Conservation (phyloP, 2,888 invertebrate genomes). For the Isotomurus palustris region DNA sequence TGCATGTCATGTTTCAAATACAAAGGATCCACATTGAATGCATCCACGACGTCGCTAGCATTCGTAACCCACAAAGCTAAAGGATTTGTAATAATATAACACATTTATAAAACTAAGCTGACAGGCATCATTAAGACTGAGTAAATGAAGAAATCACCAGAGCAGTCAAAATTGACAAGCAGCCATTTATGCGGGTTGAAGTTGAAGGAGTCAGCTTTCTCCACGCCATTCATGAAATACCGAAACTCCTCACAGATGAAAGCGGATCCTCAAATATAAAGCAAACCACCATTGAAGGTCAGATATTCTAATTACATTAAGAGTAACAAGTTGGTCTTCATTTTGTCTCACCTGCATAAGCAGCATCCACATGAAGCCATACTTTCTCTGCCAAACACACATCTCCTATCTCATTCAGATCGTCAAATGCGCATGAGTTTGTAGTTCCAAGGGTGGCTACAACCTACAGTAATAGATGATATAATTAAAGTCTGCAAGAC, state of each 20-base stretch:
- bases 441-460: slow-evolving; percentile 92
- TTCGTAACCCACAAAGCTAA: slow-evolving; percentile 61
- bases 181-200: slow-evolving; percentile 99
- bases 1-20: slow-evolving; percentile 93
- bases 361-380: slow-evolving; percentile 96
- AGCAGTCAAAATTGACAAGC: slow-evolving; percentile 98
- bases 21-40: slow-evolving; percentile 94
- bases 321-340: not conserved
- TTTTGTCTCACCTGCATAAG: slow-evolving; percentile 74
- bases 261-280: slow-evolving; percentile 60
- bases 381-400: slow-evolving; percentile 71
- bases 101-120: not conserved
- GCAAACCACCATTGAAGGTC: no score
- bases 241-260: slow-evolving; percentile 97
- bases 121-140: not conserved
- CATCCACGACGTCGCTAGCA: slow-evolving; percentile 83
- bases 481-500: not conserved
- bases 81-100: not conserved
- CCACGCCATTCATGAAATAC: slow-evolving; percentile 78
- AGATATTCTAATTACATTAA: not conserved
- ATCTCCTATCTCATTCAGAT: slow-evolving; percentile 80
- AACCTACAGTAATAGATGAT: slow-evolving; percentile 57
- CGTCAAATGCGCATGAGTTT: slow-evolving; percentile 91
- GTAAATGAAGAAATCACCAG: slow-evolving; percentile 75
- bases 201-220: slow-evolving; percentile 92